These are phyloP conservation scores for Baccha elongata DNA, from an alignment of 2,888 invertebrate species.

Conservation along the genomic window DNA sequence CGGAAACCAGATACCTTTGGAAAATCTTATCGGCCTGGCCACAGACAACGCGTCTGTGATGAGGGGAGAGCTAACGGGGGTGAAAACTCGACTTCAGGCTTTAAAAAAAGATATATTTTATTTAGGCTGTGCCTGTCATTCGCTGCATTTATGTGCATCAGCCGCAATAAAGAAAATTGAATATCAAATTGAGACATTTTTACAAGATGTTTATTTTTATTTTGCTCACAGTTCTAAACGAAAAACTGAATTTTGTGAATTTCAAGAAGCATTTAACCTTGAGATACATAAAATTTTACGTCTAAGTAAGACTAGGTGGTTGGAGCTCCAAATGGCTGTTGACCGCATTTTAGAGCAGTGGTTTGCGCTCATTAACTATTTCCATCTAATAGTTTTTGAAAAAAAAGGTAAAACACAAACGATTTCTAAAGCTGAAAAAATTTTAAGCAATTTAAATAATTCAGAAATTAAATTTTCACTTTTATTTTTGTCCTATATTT, in stretches of 20 bases:
- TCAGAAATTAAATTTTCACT: constrained; percentile 12
- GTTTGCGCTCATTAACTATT: constrained; percentile 32
- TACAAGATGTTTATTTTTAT: constrained; percentile 41
- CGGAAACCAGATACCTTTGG: neutral
- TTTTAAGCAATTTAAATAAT: constrained; percentile 20
- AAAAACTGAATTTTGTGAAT: constrained; percentile 31
- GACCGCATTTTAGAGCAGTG: constrained; percentile 33
- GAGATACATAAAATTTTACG: constrained; percentile 35
- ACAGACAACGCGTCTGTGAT: constrained; percentile 30
- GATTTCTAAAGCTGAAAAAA: constrained; percentile 1
- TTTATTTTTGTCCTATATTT: constrained; percentile 24
- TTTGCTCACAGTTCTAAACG: constrained; percentile 31
- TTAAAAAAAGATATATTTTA: constrained; percentile 18
- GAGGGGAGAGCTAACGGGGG: constrained; percentile 20
- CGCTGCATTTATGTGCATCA: constrained; percentile 21
- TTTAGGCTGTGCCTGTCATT: constrained; percentile 15
- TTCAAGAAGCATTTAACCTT: constrained; percentile 42
- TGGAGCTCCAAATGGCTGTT: constrained; percentile 40
- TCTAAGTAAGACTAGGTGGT: constrained; percentile 32
- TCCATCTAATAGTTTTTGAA: constrained; percentile 30
- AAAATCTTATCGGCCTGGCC: constrained; percentile 23
- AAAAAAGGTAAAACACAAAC: constrained; percentile 15
- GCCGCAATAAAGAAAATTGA: constrained; percentile 27
- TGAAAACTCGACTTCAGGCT: constrained; percentile 3
- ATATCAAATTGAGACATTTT: constrained; percentile 29